phyloP scores from a whole-genome alignment of 2,797 vertebrate genomes.

The Scolopax bukidnonensis region DNA sequence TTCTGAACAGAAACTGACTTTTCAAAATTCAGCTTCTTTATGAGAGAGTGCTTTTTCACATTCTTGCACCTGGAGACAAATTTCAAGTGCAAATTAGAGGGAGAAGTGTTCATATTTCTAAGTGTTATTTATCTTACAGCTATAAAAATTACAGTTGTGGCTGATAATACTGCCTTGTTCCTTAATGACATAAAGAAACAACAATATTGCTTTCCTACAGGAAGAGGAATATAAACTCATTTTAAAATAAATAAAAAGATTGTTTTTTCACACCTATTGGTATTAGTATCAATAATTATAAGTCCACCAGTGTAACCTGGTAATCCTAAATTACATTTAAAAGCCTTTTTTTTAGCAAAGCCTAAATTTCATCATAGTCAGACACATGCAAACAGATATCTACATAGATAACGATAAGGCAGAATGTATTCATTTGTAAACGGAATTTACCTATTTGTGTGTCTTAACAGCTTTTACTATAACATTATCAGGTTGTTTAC shows the following conservation, averaged over 20 bases:
- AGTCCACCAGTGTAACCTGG: background rate
- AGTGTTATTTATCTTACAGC: background rate
- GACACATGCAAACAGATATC: background rate
- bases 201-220: background rate
- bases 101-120: background rate
- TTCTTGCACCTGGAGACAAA: background rate
- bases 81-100: background rate
- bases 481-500: background rate
- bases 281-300: background rate
- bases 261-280: background rate
- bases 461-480: background rate
- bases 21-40: background rate
- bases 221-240: background rate
- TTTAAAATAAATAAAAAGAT: background rate
- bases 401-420: background rate
- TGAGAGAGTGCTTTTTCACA: accelerated
- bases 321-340: background rate
- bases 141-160: background rate
- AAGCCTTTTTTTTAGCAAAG: background rate
- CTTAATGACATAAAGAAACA: background rate
- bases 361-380: background rate
- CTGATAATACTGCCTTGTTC: background rate
- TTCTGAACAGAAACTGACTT: background rate
- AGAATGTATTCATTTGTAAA: background rate
- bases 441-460: background rate